Evolutionary conservation across 2,888 invertebrate genomes (phyloP).

Genomic region (Tromatobia lineatoria): DNA sequence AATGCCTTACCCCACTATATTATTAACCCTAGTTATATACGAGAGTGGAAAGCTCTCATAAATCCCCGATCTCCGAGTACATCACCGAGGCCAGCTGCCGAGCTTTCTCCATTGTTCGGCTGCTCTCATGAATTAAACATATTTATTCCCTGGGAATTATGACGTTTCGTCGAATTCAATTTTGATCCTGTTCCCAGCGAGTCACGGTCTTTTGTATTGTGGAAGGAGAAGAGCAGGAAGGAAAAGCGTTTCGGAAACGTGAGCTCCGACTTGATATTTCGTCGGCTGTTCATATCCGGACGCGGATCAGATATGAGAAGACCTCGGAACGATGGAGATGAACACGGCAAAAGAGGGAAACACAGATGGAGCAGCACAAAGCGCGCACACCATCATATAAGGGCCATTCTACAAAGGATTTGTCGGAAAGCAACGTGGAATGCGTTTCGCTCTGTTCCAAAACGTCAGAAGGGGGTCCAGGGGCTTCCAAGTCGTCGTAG

Average conservation of each 20-base stretch:
- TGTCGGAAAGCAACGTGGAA: slow-evolving; percentile 38
- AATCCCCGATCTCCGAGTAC: slow-evolving; percentile 19
- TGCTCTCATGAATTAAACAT: slow-evolving; percentile 22
- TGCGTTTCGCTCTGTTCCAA: slow-evolving; percentile 43
- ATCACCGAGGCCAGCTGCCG: neutral
- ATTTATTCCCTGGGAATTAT: slow-evolving; percentile 23
- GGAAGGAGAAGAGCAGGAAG: neutral
- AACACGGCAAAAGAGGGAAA: slow-evolving; percentile 23
- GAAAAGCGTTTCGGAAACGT: slow-evolving; percentile 27
- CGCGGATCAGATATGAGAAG: neutral
- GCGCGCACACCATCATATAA: slow-evolving; percentile 42
- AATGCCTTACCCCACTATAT: neutral
- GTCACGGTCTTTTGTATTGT: slow-evolving; percentile 41
- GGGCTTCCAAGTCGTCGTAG: slow-evolving; percentile 44
- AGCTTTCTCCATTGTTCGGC: slow-evolving; percentile 7
- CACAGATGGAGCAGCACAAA: slow-evolving; percentile 18
- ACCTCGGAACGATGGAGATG: slow-evolving; percentile 2
- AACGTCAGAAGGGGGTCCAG: slow-evolving; percentile 24
- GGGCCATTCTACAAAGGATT: slow-evolving; percentile 55
- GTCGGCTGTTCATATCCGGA: slow-evolving; percentile 16
- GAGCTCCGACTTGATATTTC: slow-evolving; percentile 17
- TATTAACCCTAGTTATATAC: slow-evolving; percentile 17
- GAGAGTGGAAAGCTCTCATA: slow-evolving; percentile 18
- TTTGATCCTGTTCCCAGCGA: slow-evolving; percentile 24
- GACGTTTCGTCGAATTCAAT: slow-evolving; percentile 41